Percentiles rank a stretch among this genome's conserved stretches.
Evolutionary conservation across 2,888 invertebrate genomes (phyloP).

Genomic region (Anorthoa munda): DNA sequence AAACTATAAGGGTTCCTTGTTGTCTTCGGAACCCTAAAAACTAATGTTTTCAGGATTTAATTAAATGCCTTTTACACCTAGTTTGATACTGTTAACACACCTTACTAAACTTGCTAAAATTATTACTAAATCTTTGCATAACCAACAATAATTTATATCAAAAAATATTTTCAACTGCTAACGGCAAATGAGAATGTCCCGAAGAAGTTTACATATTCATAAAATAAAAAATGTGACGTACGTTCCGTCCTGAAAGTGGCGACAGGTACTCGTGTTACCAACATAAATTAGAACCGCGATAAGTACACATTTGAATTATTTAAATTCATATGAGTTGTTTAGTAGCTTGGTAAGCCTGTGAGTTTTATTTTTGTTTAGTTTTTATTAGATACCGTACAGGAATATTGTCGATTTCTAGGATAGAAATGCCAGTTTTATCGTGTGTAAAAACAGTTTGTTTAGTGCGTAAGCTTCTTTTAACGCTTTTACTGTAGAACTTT

Average conservation of each 20-base stretch:
- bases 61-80: neutral
- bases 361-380: neutral
- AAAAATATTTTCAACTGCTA: conserved; percentile 3
- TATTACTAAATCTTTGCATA: neutral
- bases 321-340: conserved; percentile 26
- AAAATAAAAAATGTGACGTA: conserved; percentile 44
- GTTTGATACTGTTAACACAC: neutral
- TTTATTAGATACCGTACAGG: neutral
- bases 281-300: conserved; percentile 43
- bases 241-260: conserved; percentile 9
- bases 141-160: neutral
- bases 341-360: neutral
- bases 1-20: too few species aligned
- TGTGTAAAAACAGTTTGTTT: too few species aligned
- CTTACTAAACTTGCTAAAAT: neutral
- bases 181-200: conserved; percentile 13
- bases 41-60: too few species aligned
- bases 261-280: conserved; percentile 21
- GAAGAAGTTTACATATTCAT: conserved; percentile 43
- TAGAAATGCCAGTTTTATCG: too few species aligned
- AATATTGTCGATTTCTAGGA: neutral
- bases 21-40: too few species aligned
- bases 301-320: conserved; percentile 52
- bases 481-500: too few species aligned
- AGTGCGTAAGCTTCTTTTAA: too few species aligned